phyloP scores from a whole-genome alignment of 64 coral and sea anemone species.

The Pachyseris speciosa region DNA sequence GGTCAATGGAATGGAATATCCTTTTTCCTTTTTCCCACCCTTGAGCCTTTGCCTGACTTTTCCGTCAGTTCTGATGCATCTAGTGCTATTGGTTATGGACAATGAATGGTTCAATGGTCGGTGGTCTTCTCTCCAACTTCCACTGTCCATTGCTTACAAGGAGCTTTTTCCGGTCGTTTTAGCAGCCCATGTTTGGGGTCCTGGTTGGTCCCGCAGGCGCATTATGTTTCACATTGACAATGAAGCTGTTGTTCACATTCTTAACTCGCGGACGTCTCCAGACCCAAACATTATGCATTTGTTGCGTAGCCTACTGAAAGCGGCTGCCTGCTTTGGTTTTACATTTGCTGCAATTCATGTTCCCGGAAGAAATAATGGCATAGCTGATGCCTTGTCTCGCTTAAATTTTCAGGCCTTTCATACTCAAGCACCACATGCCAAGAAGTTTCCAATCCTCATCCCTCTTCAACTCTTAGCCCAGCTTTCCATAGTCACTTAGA shows the following conservation, averaged over 20 bases:
- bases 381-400: slow-evolving; percentile 37
- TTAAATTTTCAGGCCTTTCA: not conserved
- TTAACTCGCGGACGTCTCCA: not conserved
- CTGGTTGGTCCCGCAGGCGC: not conserved
- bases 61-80: slow-evolving; percentile 1
- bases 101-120: slow-evolving; percentile 4
- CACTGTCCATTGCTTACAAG: slow-evolving; percentile 26
- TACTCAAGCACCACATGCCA: not conserved
- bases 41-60: not conserved
- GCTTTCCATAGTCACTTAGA: not conserved
- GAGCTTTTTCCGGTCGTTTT: slow-evolving; percentile 25
- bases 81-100: not conserved
- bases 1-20: not conserved
- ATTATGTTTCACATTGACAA: slow-evolving; percentile 45
- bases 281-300: slow-evolving; percentile 17
- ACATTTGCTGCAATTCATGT: not conserved
- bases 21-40: not conserved
- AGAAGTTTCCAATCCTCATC: not conserved
- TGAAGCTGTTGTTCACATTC: not conserved
- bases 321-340: not conserved
- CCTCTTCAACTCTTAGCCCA: not conserved
- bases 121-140: not conserved
- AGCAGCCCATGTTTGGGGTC: slow-evolving; percentile 26
- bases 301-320: not conserved
- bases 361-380: not conserved